These are phyloP conservation scores for Clivina fossor DNA, from an alignment of 2,888 invertebrate species.

Conservation along the genomic window DNA sequence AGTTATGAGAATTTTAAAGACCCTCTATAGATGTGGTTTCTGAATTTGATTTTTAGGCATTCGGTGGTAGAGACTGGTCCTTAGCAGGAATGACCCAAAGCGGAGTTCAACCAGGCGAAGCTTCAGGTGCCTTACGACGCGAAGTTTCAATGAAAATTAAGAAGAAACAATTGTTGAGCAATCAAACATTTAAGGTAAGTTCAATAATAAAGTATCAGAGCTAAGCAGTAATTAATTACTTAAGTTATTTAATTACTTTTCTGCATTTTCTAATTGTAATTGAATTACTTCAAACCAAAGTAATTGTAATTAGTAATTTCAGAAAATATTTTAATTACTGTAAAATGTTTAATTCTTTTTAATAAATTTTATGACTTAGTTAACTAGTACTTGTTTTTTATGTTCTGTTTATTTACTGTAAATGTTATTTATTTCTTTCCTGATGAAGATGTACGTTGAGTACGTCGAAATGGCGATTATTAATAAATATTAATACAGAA, in stretches of 20 bases:
- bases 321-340: conserved; percentile 3
- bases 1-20: no score
- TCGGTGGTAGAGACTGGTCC: conserved; percentile 83
- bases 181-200: conserved; percentile 58
- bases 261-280: no score
- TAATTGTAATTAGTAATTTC: conserved; percentile 7
- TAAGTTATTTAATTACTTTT: neutral
- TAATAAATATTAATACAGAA: no score
- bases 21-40: conserved; percentile 16
- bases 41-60: conserved; percentile 60
- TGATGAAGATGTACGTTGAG: no score
- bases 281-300: no score
- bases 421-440: no score
- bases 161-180: conserved; percentile 66
- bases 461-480: no score
- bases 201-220: conserved; percentile 1
- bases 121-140: conserved; percentile 58
- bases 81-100: conserved; percentile 58
- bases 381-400: neutral
- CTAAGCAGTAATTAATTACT: neutral
- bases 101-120: conserved; percentile 49
- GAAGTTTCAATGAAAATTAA: conserved; percentile 66
- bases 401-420: no score
- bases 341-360: conserved; percentile 1
- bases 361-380: neutral